Evolutionary conservation across 2,888 invertebrate species (phyloP), one percentile per base, ranked within the genome.

Genomic region (Fragum fragum): DNA sequence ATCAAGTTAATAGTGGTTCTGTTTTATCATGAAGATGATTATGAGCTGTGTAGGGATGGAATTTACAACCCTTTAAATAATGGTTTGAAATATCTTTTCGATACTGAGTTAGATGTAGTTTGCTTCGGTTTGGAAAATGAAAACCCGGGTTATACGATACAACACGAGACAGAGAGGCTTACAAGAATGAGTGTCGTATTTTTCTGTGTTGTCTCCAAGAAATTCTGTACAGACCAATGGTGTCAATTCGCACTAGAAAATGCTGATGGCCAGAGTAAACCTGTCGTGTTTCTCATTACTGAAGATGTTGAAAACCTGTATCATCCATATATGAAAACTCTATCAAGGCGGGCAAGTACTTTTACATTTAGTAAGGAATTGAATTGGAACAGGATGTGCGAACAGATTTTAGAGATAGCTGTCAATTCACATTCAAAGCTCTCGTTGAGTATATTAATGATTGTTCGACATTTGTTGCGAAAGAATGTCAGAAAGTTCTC

Each of bases 171-270:
- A 18, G 26, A 68, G 26, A 32, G 36, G 39, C 68, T 68, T 39
- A 42, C 68, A 3, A 9, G 7, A 7, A 55, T 68, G 7, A 53
- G 39, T 18, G 36, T 53, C 42, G 68, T 75, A 18, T 55, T 6
- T 16, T 28, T 57, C 21, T 75, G 66, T 28, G 28, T 75, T 18
- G 75, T 75, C 1, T 32, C 75, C 23, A 28, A 29, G 29, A 18
- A 3, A 7, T 75, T 69, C 26, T 55, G 66, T 75, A 21, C 21
- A 26, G 68, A 68, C 21, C 42, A 21, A 9, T 69, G 75, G 75
- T 69, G 75, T 28, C 39, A 75, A 21, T 39, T 42, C n/a, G 68
- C 53, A 26, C 26, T 75, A 1, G 52, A 39, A 39, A 68, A 75
- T 39, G 55, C 66, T 2, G 63, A 63, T 26, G 23, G 63, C 1